A percentile compares a stretch with the other conserved stretches of the same genome.
Conservation (phyloP, 53 echinoderm and acorn worm species). For the Hippasteria phrygiana region DNA sequence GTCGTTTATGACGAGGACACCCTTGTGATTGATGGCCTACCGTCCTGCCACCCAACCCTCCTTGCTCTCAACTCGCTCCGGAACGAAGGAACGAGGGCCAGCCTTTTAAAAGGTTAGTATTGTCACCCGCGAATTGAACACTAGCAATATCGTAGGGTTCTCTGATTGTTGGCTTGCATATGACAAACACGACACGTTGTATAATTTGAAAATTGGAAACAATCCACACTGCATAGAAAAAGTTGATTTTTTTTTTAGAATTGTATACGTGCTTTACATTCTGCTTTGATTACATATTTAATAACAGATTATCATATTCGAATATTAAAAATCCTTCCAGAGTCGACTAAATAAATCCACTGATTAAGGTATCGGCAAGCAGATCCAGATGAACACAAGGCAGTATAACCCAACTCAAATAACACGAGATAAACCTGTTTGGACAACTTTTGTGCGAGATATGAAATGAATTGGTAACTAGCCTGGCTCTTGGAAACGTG, state of each 20-base stretch:
- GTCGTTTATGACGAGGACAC: slow-evolving; percentile 96
- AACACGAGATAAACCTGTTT: slow-evolving; percentile 2
- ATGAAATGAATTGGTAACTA: background rate
- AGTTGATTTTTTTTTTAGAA: too few species aligned
- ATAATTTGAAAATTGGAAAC: too few species aligned
- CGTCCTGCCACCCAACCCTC: slow-evolving; percentile 79
- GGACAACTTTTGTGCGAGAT: background rate
- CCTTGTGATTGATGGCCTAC: slow-evolving; percentile 71
- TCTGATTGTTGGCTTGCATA: too few species aligned
- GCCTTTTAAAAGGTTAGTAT: slow-evolving; percentile 86
- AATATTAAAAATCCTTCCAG: background rate
- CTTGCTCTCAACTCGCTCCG: slow-evolving; percentile 82
- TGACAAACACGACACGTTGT: too few species aligned
- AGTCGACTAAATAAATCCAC: too few species aligned
- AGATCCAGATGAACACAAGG: slow-evolving; percentile 5
- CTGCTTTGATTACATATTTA: too few species aligned
- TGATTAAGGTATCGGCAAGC: background rate
- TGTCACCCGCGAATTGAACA: background rate
- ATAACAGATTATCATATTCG: too few species aligned
- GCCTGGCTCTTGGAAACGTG: slow-evolving; percentile 4
- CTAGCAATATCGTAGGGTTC: too few species aligned
- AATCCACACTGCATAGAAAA: too few species aligned
- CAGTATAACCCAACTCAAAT: background rate
- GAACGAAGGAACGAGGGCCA: slow-evolving; percentile 83
- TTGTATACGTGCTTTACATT: too few species aligned